Evolutionary conservation across 2,888 invertebrate genomes (phyloP), one percentile per base, ranked within the genome.

Genomic region (Dexiosoma caninum): DNA sequence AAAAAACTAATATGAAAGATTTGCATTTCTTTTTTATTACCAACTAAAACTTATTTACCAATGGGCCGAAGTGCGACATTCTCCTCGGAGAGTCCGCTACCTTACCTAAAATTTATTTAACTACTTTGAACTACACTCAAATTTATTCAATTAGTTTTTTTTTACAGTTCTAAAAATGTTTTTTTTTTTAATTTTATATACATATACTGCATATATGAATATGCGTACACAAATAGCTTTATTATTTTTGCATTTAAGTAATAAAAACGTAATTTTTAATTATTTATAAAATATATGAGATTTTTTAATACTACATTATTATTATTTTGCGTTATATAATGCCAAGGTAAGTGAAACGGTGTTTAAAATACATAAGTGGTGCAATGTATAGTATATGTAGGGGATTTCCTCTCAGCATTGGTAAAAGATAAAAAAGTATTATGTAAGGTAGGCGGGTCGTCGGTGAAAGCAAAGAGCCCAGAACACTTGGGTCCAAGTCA

Each of bases 211-310:
- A 72, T n/a, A 40, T n/a, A n/a, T n/a, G n/a, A n/a, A n/a, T n/a
- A n/a, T n/a, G n/a, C n/a, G n/a, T n/a, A n/a, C n/a, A n/a, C n/a
- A 71, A 60, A 67, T 69, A 81, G 81, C 81, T 81, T 81, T 77
- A 81, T 81, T 72, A 76, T 77, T 72, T 81, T 72, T 81, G 81
- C 76, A 82, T 75, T 82, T 79, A 57, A 74, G 66, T 42, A 72
- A 37, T 49, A 69, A 78, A 27, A 30, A 14, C 16, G 66, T 67
- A 42, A 60, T 71, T 77, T 60, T 72, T 46, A 49, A 46, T 62
- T 55, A 57, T 46, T 67, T 77, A 62, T 77, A 32, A 71, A 59
- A 76, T 67, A 67, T 27, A 70, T 14, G n/a, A 70, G 23, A 53
- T 59, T 80, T 76, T 71, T 10, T n/a, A n/a, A n/a, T n/a, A n/a